A percentile compares a stretch with the other conserved stretches of the same genome.
These are phyloP conservation scores for Strigamia crassipes DNA, from an alignment of 2,888 invertebrate species.

Conservation along the genomic window DNA sequence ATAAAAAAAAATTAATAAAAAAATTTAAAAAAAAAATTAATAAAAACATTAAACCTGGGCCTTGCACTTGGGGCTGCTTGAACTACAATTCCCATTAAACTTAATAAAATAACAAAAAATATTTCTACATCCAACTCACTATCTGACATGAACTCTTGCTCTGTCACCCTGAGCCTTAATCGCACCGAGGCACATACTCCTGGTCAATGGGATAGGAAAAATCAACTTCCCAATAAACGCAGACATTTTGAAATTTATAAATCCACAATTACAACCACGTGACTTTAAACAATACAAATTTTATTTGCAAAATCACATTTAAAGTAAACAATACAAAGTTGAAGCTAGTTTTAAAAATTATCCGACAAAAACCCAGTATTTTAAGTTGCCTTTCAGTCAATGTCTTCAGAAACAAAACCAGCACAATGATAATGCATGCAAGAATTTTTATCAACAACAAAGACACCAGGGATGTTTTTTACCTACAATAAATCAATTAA, in stretches of 20 bases:
- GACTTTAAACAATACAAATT: no score
- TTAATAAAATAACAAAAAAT: not conserved
- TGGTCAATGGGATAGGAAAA: not conserved
- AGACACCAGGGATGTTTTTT: not conserved
- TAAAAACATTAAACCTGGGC: not conserved
- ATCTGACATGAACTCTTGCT: not conserved
- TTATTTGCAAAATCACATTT: no score
- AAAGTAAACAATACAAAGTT: no score
- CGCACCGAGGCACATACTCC: not conserved
- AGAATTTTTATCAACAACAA: not conserved
- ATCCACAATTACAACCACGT: no score
- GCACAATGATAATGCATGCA: no score
- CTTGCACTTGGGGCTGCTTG: not conserved
- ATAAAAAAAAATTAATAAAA: not conserved
- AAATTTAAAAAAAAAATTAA: not conserved
- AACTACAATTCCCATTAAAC: not conserved
- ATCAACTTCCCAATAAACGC: not conserved
- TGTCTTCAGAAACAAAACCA: conserved; percentile 4
- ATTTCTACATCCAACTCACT: not conserved
- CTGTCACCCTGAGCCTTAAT: not conserved
- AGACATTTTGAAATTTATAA: not conserved
- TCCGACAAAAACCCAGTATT: conserved; percentile 1
- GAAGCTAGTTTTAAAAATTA: not conserved
- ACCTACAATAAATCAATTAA: not conserved
- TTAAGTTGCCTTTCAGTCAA: not conserved